Evolutionary conservation across 2,113 vertebrate genomes (phyloP).

Genomic region (Morone saxatilis): DNA sequence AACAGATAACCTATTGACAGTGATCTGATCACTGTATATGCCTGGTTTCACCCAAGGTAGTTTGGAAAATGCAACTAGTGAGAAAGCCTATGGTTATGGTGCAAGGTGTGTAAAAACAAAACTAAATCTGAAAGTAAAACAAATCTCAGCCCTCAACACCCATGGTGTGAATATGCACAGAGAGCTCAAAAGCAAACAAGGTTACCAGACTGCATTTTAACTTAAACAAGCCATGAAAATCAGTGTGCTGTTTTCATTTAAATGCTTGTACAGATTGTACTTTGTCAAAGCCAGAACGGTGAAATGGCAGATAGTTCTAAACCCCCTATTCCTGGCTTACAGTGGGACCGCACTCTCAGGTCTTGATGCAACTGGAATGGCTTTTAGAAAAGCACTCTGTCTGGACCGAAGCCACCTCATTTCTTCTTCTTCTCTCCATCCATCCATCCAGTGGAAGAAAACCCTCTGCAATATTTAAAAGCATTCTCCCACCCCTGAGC

Average conservation of each 20-base stretch:
- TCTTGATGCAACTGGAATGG: constrained; percentile 13
- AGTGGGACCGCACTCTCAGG: constrained; percentile 28
- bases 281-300: background rate
- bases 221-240: background rate
- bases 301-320: constrained; percentile 6
- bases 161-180: background rate
- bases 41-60: background rate
- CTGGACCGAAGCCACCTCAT: constrained; percentile 17
- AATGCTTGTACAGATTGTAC: background rate
- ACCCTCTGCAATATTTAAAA: constrained; percentile 75
- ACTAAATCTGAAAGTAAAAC: background rate
- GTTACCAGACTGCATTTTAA: background rate
- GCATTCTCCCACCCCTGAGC: constrained; percentile 20
- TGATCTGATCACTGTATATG: background rate
- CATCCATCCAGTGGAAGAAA: constrained; percentile 41
- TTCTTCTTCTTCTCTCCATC: background rate
- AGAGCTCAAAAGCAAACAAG: background rate
- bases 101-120: background rate
- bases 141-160: background rate
- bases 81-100: background rate
- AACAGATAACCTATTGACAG: background rate
- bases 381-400: constrained; percentile 51
- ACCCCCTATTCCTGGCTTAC: constrained; percentile 6
- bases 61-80: constrained; percentile 2
- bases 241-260: background rate